Conservation (phyloP, 2,113 vertebrate species). For the Hemicordylus capensis region DNA sequence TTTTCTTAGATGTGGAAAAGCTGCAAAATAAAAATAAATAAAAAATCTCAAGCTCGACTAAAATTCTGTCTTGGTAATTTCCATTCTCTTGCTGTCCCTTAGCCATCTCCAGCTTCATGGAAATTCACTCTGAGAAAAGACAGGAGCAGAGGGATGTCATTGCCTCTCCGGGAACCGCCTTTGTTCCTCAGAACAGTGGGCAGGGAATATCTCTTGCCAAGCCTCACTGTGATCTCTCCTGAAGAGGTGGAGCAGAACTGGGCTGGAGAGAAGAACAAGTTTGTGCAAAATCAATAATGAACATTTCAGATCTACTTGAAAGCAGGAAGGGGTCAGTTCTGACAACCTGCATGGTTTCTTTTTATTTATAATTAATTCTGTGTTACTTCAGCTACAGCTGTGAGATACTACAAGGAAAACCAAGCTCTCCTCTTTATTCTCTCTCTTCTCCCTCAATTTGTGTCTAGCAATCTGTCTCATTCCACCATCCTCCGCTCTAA, state of each 20-base stretch:
- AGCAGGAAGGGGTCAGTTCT: conserved; percentile 45
- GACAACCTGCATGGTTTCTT: conserved; percentile 57
- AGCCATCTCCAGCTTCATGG: not conserved
- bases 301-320: conserved; percentile 58
- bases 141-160: not conserved
- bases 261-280: conserved; percentile 17
- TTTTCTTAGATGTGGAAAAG: too few relatives aligned
- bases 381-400: conserved; percentile 45
- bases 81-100: not conserved
- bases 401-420: conserved; percentile 25
- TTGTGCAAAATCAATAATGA: conserved; percentile 55
- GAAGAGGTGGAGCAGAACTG: conserved; percentile 44
- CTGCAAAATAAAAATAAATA: too few relatives aligned
- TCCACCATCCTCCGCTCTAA: too few relatives aligned
- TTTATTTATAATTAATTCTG: conserved; percentile 70
- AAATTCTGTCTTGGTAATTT: not conserved
- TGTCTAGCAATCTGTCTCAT: not conserved
- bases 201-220: not conserved
- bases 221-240: not conserved
- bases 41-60: too few relatives aligned
- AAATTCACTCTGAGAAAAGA: not conserved
- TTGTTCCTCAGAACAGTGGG: conserved; percentile 16
- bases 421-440: not conserved
- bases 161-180: not conserved
- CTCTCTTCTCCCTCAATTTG: not conserved